Conservation (phyloP, 2,797 vertebrate species). For the Remorina albescens region DNA sequence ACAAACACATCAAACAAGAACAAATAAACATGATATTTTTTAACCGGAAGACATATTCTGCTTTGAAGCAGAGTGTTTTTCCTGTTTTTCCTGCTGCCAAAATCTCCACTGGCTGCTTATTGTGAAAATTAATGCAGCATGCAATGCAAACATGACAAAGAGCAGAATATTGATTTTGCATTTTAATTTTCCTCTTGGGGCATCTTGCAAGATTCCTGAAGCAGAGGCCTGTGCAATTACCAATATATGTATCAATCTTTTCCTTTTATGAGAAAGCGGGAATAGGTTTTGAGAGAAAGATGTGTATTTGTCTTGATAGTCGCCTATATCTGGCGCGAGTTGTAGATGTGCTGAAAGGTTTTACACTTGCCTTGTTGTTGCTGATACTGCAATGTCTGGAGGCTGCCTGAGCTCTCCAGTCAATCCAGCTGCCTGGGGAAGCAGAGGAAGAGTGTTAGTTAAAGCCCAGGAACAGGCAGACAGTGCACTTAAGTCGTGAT, state of each 20-base stretch:
- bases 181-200: constrained; percentile 58
- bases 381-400: constrained; percentile 72
- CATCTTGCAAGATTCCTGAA: constrained; percentile 16
- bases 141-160: constrained; percentile 61
- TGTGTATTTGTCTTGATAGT: constrained; percentile 21
- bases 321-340: constrained; percentile 30
- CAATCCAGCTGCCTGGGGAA: constrained; percentile 53
- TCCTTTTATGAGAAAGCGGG: not conserved
- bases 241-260: constrained; percentile 28
- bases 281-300: constrained; percentile 16
- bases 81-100: constrained; percentile 44
- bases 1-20: constrained; percentile 34
- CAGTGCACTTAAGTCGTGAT: constrained; percentile 23
- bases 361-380: constrained; percentile 60
- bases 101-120: constrained; percentile 36
- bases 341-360: constrained; percentile 49
- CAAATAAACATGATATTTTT: constrained; percentile 47
- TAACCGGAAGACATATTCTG: constrained; percentile 36
- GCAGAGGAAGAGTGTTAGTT: constrained; percentile 38
- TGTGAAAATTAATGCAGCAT: constrained; percentile 61
- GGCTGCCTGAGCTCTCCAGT: constrained; percentile 54
- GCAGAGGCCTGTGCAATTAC: constrained; percentile 7
- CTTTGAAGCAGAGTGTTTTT: constrained; percentile 41
- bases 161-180: constrained; percentile 53
- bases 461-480: constrained; percentile 20